phyloP scores from a whole-genome alignment of 2,888 invertebrate species.

The Phlogophora meticulosa region DNA sequence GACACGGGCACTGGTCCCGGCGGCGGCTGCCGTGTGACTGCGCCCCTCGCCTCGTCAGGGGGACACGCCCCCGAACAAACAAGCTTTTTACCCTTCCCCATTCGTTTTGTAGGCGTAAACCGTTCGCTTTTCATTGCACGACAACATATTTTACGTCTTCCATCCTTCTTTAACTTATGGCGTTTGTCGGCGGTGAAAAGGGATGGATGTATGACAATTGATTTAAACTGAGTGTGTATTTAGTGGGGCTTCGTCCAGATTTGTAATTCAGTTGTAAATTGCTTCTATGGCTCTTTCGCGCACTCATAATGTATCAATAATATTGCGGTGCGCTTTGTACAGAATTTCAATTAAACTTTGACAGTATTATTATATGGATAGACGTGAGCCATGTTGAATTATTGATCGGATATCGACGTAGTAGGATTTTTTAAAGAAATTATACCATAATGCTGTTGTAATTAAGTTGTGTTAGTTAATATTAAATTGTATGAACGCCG shows the following conservation, averaged over 20 bases:
- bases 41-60: slow-evolving; percentile 67
- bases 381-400: slow-evolving; percentile 84
- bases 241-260: slow-evolving; percentile 86
- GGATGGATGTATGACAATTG: slow-evolving; percentile 80
- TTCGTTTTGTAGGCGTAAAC: slow-evolving; percentile 83
- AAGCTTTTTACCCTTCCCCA: slow-evolving; percentile 85
- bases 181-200: slow-evolving; percentile 54
- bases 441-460: slow-evolving; percentile 61
- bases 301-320: slow-evolving; percentile 90
- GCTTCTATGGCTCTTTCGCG: slow-evolving; percentile 87
- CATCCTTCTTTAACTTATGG: slow-evolving; percentile 67
- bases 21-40: slow-evolving; percentile 86
- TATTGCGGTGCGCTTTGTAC: slow-evolving; percentile 81
- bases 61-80: slow-evolving; percentile 87
- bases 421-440: slow-evolving; percentile 63
- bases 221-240: slow-evolving; percentile 89
- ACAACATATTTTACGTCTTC: slow-evolving; percentile 69
- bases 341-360: slow-evolving; percentile 90
- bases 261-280: slow-evolving; percentile 91
- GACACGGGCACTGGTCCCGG: slow-evolving; percentile 80
- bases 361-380: slow-evolving; percentile 90
- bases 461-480: slow-evolving; percentile 64
- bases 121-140: slow-evolving; percentile 76
- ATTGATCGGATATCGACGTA: slow-evolving; percentile 74
- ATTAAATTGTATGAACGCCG: slow-evolving; percentile 58